Base-by-base conservation (phyloP, 2,888 invertebrate species). In the Cephalotes varians region DNA sequence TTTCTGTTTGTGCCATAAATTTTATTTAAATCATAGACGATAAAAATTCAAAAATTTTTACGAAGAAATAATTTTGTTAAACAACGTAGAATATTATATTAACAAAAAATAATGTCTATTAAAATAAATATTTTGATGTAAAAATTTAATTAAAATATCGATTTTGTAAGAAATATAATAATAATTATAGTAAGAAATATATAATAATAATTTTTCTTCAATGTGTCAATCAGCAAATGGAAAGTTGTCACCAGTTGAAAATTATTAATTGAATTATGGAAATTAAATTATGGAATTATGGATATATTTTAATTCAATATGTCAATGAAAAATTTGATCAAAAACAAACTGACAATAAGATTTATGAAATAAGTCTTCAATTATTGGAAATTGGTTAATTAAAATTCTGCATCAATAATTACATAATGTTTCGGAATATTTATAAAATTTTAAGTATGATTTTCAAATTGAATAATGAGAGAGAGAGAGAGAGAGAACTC, bases 241-340 rank as follows among this genome's bases (percentile, higher is more conserved):
- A 40, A 56, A 18, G 1, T 7, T 34, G 7, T 69, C 18, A n/a
- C n/a, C 7, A 25, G 28, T 37, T n/a, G 6, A 76, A 40, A 1
- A 51, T 37, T 12, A n/a, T 54, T 67, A 76, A 76, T 69, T 51
- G 15, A 69, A 69, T 76, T n/a, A n/a, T n/a, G n/a, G n/a, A n/a
- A n/a, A n/a, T n/a, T n/a, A n/a, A n/a, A n/a, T 51, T 64, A 47
- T 74, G 4, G 47, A 34, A 49, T 64, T 34, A 34, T 4, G 34
- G 6, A 60, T 28, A 60, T 28, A 12, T 64, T 62, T 64, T 49
- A 18, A 74, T 64, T 34, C 18, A 49, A 47, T 47, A 1, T 6
- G 0, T 12, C 25, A 62, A 34, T 25, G 7, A 25, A 37, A 74
- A 62, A 49, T 47, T 72, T 25, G n/a, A 15, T 58, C 1, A 21